These are phyloP conservation scores for Coptotermes formosanus DNA, from an alignment of 1,140 invertebrate genomes.

Conservation along the genomic window DNA sequence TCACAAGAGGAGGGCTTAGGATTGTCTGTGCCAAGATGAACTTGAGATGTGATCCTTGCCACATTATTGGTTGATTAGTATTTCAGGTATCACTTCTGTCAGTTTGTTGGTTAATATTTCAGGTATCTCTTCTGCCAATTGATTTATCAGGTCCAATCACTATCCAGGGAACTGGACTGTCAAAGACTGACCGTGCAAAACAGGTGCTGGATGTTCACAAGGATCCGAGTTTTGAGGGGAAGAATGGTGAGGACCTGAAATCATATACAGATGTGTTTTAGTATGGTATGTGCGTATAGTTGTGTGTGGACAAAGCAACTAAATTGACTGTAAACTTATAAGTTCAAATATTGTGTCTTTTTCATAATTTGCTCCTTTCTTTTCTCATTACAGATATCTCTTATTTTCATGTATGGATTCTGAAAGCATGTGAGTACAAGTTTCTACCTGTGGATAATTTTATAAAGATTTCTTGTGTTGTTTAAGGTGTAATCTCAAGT, in stretches of 20 bases:
- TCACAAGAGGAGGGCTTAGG: too few relatives aligned
- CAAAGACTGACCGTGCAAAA: background rate
- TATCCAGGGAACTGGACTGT: background rate
- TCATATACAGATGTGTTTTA: background rate
- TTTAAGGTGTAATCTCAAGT: background rate
- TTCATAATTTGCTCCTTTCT: background rate
- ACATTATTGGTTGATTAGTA: background rate
- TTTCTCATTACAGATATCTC: background rate
- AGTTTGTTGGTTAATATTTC: too few relatives aligned
- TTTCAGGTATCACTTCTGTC: background rate
- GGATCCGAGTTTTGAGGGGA: background rate
- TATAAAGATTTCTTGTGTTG: background rate
- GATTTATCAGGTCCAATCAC: background rate
- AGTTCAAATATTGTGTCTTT: background rate
- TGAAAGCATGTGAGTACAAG: too few relatives aligned
- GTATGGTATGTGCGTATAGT: background rate
- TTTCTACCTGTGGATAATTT: too few relatives aligned
- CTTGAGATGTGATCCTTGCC: background rate
- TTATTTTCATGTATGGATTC: background rate
- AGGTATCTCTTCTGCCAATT: background rate
- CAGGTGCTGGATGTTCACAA: background rate
- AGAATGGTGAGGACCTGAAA: background rate
- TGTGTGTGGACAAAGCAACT: too few relatives aligned
- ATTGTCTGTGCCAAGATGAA: background rate
- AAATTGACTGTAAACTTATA: background rate